Evolutionary conservation across 2,113 vertebrate species (phyloP).

Genomic region (mouse (Mus musculus)): GRCm39 chr12:85225501-85226000

Average conservation of each 20-base stretch:
- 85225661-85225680: neutral
- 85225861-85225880: neutral
- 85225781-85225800: neutral
- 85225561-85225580: neutral
- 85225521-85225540: neutral
- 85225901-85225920: neutral
- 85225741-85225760: neutral
- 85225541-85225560: neutral
- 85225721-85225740: neutral
- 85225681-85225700: neutral
- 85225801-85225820: neutral
- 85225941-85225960: neutral
- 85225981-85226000: neutral
- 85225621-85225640: neutral
- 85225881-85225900: neutral
- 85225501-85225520: neutral
- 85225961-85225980: neutral
- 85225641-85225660: neutral
- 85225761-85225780: neutral
- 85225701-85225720: too few species aligned
- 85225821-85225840: neutral
- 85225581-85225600: constrained; percentile 10
- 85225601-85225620: neutral
- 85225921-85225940: neutral
- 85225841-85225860: neutral